A percentile compares a stretch with the other conserved stretches of the same genome.
These are phyloP conservation scores for Aphelenchoides avenae DNA, from an alignment of 1,140 invertebrate genomes.

Conservation along the genomic window DNA sequence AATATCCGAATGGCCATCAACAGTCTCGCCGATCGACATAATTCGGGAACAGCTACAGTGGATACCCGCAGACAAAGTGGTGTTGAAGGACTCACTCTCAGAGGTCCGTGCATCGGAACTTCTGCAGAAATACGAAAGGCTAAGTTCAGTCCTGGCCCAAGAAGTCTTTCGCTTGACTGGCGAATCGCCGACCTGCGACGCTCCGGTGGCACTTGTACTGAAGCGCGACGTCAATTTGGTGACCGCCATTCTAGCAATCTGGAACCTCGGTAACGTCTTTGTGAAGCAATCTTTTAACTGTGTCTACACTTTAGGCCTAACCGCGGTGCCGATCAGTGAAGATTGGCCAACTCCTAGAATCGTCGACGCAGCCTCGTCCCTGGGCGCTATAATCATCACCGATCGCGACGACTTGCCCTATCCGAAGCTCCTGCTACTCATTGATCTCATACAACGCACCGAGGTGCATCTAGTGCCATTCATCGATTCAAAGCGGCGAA, in stretches of 20 bases:
- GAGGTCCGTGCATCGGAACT: neutral
- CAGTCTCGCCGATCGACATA: neutral
- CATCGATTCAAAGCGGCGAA: neutral
- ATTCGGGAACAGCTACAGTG: neutral
- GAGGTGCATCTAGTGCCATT: neutral
- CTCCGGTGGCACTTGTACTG: constrained; percentile 1
- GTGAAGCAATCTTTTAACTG: neutral
- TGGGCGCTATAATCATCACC: constrained; percentile 11
- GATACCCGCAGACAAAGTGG: neutral
- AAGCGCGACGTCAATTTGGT: neutral
- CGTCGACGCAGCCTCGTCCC: neutral
- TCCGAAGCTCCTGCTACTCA: neutral
- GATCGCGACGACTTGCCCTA: neutral
- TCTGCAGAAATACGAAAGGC: neutral
- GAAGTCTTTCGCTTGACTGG: neutral
- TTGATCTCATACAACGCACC: neutral
- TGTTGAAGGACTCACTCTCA: neutral
- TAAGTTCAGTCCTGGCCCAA: neutral
- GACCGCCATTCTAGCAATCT: neutral
- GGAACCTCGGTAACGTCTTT: neutral
- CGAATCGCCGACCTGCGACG: neutral
- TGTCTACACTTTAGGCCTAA: neutral
- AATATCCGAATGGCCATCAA: neutral
- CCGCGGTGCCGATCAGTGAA: constrained; percentile 4
- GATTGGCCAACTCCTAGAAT: constrained; percentile 4